Evolutionary conservation across 2,888 invertebrate species (phyloP).

Genomic region (Limenitis camilla): DNA sequence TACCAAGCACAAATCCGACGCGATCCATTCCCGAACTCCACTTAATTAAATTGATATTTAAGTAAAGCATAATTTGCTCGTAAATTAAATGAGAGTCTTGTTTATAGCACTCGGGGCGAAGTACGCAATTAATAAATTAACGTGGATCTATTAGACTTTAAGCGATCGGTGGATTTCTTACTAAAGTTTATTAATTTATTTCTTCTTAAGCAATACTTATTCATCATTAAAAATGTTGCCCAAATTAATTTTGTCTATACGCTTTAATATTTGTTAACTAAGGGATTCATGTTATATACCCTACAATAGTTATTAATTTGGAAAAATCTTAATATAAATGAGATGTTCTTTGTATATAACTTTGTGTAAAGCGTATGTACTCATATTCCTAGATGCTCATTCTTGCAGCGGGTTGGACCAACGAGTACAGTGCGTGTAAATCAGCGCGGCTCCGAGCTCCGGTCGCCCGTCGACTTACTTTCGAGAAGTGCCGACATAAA

Average conservation of each 20-base stretch:
- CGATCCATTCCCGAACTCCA: conserved; percentile 58
- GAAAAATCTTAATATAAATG: too few species aligned
- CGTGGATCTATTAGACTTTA: conserved; percentile 61
- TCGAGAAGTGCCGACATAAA: conserved; percentile 74
- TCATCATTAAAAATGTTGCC: not conserved
- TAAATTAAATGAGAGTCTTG: conserved; percentile 73
- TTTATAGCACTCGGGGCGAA: conserved; percentile 60
- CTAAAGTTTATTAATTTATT: conserved; percentile 65
- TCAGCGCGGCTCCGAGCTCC: conserved; percentile 52
- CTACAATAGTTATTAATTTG: too few species aligned
- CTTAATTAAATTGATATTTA: conserved; percentile 76
- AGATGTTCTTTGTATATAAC: too few species aligned
- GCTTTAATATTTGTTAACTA: too few species aligned
- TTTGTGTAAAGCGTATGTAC: not conserved
- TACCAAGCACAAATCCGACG: conserved; percentile 46
- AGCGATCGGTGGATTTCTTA: conserved; percentile 49
- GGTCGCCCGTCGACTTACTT: conserved; percentile 69
- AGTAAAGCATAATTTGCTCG: conserved; percentile 73
- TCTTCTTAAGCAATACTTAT: conserved; percentile 21
- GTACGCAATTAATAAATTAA: conserved; percentile 73
- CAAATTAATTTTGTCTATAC: too few species aligned
- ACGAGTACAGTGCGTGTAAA: conserved; percentile 51
- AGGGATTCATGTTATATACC: too few species aligned
- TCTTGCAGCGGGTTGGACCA: conserved; percentile 31
- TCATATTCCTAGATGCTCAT: too few species aligned